Evolutionary conservation across 2,797 vertebrate species (phyloP).

Genomic region (Propithecus perrieri): DNA sequence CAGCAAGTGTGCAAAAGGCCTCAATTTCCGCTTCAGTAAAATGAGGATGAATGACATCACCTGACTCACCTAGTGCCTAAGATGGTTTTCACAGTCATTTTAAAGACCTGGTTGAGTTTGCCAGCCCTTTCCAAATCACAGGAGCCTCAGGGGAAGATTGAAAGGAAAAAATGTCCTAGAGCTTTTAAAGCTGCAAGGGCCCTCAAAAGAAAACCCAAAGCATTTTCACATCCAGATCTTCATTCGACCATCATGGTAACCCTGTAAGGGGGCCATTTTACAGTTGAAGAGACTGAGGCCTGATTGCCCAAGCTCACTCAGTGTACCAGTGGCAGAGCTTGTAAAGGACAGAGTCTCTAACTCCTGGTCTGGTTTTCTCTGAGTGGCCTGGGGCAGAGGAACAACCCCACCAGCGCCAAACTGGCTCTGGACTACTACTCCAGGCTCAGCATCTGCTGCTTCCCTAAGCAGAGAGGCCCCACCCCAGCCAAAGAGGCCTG

Average conservation of each 20-base stretch:
- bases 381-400: neutral
- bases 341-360: neutral
- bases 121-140: neutral
- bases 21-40: neutral
- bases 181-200: neutral
- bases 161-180: neutral
- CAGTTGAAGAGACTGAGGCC: neutral
- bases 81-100: neutral
- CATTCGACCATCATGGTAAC: neutral
- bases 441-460: neutral
- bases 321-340: neutral
- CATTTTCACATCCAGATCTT: neutral
- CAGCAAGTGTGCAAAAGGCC: neutral
- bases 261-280: neutral
- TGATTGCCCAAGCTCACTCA: neutral
- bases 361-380: neutral
- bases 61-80: neutral
- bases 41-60: neutral
- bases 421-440: neutral
- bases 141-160: neutral
- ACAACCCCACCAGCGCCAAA: neutral
- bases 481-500: neutral
- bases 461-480: neutral
- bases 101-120: neutral
- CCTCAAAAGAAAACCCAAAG: neutral